Percentiles rank a stretch among this genome's conserved stretches.
These are phyloP conservation scores for Candidula unifasciata DNA, from an alignment of 2,888 invertebrate genomes.

Conservation along the genomic window DNA sequence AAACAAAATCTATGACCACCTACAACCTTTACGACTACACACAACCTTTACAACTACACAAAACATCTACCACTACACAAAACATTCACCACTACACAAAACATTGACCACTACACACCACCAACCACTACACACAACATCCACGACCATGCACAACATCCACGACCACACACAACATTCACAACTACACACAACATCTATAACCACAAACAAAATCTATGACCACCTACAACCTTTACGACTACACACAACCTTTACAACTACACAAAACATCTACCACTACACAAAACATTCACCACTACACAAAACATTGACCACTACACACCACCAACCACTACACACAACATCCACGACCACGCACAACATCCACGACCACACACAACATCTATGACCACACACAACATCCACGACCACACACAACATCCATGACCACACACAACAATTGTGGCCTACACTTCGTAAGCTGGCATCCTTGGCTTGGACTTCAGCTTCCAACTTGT, in stretches of 20 bases:
- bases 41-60: not conserved
- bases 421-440: not conserved
- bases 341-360: not conserved
- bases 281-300: slow-evolving; percentile 67
- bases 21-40: slow-evolving; percentile 48
- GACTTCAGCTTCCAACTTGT: slow-evolving; percentile 97
- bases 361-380: not conserved
- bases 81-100: not conserved
- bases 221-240: not conserved
- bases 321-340: not conserved
- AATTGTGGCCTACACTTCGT: slow-evolving; percentile 81
- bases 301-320: not conserved
- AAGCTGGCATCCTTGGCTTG: slow-evolving; percentile 98
- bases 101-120: not conserved
- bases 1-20: slow-evolving; percentile 60
- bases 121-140: not conserved
- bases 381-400: not conserved
- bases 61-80: not conserved
- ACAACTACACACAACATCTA: not conserved
- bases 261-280: slow-evolving; percentile 54
- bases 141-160: not conserved
- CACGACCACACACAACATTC: not conserved
- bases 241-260: not conserved
- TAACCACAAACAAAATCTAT: not conserved
- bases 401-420: not conserved